phyloP scores from a whole-genome alignment of 2,888 invertebrate genomes.

The Ecliptopera silaceata region DNA sequence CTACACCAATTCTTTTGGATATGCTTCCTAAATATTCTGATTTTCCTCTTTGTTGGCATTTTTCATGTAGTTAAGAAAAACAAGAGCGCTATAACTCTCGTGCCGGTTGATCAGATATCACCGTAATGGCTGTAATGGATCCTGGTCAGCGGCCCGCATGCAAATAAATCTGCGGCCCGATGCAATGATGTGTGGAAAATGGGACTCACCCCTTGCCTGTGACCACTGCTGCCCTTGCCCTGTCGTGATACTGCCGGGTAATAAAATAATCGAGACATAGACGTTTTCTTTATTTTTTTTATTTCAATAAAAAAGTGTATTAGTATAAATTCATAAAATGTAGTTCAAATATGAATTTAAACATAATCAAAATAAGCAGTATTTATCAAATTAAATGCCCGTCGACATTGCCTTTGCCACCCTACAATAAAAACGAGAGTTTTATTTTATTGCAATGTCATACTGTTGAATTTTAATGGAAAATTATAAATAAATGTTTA shows the following conservation, averaged over 20 bases:
- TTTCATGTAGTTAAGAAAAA: slow-evolving; percentile 78
- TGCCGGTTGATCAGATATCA: slow-evolving; percentile 80
- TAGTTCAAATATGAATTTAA: not conserved
- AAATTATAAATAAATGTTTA: slow-evolving; percentile 33
- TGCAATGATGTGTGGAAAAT: slow-evolving; percentile 84
- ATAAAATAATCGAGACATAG: slow-evolving; percentile 42
- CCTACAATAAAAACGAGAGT: slow-evolving; percentile 28
- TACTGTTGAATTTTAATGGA: slow-evolving; percentile 37
- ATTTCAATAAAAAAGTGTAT: not conserved
- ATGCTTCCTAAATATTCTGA: slow-evolving; percentile 63
- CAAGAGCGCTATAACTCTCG: slow-evolving; percentile 80
- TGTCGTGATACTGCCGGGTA: slow-evolving; percentile 38
- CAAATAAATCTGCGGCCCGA: slow-evolving; percentile 83
- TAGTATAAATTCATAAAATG: not conserved
- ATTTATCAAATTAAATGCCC: slow-evolving; percentile 22
- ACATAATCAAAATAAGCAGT: slow-evolving; percentile 7
- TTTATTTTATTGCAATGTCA: slow-evolving; percentile 38
- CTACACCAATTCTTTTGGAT: slow-evolving; percentile 57
- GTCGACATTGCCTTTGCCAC: slow-evolving; percentile 13
- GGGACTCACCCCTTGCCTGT: slow-evolving; percentile 70
- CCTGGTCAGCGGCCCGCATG: slow-evolving; percentile 84
- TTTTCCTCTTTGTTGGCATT: slow-evolving; percentile 63
- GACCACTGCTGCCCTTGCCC: slow-evolving; percentile 46
- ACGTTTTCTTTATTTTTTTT: slow-evolving; percentile 14
- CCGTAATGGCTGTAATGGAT: slow-evolving; percentile 82